Base-by-base conservation (phyloP, 2,888 invertebrate genomes). In the Eubasilissa splendida region DNA sequence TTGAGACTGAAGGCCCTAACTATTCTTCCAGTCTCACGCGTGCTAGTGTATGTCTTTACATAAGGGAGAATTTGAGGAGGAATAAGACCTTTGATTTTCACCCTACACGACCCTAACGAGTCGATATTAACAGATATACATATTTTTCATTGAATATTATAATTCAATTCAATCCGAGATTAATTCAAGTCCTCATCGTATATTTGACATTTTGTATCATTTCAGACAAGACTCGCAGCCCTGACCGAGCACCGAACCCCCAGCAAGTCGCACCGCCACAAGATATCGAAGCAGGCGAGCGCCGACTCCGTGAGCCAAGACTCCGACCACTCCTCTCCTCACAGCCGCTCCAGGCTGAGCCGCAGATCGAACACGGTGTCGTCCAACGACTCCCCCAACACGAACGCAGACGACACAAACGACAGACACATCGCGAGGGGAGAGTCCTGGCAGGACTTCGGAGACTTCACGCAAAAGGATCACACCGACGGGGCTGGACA, bases 141-240 rank as follows among this genome's bases (percentile, higher is more conserved):
- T 22, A 22, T 1, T 22, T 22, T 1, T 22, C 22, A 1, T 22
- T 22, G 22, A 22, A 22, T 22, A 22, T 22, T 22, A 22, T 22
- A 22, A 22, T 22, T 22, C 22, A 0, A 22, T 22, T 22, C 22
- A 22, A 22, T 22, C 22, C 22, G 1, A 22, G 22, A 22, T 22
- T 22, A 22, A 22, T 22, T 22, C 1, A 22, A 22, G 22, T 22
- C 22, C 22, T 42, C 42, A 42, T 42, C 42, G 42, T n/a, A n/a
- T 54, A 12, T 54, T 54, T 22, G 22, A 22, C 22, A 22, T 22
- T 22, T 22, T 22, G 22, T 22, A 22, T 22, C 9, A 7, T 82
- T 84, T 63, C 84, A 89, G 89, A 89, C 87, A 33, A 85, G 88
- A 79, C 85, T 88, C 75, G 87, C 88, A 82, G 86, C 87, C n/a